Conservation (phyloP, 2,888 invertebrate genomes). For the Horisme vitalbata region DNA sequence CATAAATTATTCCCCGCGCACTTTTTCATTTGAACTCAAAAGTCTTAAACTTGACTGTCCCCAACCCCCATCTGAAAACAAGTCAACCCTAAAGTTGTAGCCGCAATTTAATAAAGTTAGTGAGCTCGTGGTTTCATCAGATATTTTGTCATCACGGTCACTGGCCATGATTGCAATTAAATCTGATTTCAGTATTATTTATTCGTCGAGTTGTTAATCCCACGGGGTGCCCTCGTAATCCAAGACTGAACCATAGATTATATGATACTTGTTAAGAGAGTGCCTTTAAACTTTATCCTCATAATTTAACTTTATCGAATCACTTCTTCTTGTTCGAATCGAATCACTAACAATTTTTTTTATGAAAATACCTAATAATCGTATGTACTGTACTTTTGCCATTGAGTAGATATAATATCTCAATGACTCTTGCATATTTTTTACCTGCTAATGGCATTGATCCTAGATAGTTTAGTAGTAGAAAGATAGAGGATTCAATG, state of each 20-base stretch:
- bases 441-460: no score
- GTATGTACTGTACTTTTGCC: no score
- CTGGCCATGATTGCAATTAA: conserved; percentile 53
- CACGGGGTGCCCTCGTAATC: conserved; percentile 35
- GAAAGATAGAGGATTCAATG: no score
- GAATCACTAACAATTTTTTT: no score
- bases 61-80: conserved; percentile 4
- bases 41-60: not conserved
- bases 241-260: conserved; percentile 20
- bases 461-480: no score
- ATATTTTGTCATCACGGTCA: conserved; percentile 47
- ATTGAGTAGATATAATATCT: no score
- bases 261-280: conserved; percentile 24
- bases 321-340: no score
- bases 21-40: not conserved
- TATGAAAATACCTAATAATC: no score
- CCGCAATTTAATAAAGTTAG: conserved; percentile 35
- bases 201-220: conserved; percentile 45
- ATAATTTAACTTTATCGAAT: no score
- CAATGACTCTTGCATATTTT: no score
- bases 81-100: conserved; percentile 20
- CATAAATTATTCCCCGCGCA: not conserved
- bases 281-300: no score
- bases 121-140: conserved; percentile 38
- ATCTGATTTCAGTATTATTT: conserved; percentile 45